Percentiles rank a stretch among this genome's conserved stretches.
phyloP scores from a whole-genome alignment of 2,797 vertebrate species.

The Phaenicophaeus curvirostris region DNA sequence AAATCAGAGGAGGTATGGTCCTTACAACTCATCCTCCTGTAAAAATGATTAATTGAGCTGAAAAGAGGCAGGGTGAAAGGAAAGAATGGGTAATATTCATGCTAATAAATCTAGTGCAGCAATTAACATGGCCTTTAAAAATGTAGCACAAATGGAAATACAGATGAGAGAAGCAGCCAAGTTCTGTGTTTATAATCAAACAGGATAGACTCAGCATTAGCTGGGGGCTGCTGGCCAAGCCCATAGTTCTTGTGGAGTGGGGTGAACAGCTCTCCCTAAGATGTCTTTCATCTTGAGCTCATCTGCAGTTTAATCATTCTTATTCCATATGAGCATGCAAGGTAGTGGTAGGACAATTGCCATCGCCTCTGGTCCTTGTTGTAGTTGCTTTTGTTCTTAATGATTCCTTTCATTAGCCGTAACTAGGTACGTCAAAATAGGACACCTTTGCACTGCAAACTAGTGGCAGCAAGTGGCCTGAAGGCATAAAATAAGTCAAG shows the following conservation, averaged over 20 bases:
- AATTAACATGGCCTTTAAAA: conserved; percentile 25
- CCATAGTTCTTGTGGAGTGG: not conserved
- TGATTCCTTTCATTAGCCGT: not conserved
- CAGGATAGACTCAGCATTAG: not conserved
- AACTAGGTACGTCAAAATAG: not conserved
- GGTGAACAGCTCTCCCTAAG: not conserved
- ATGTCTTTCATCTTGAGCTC: not conserved
- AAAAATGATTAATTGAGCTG: not conserved
- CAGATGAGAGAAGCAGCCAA: not conserved
- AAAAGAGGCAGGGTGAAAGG: not conserved
- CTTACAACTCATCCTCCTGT: not conserved
- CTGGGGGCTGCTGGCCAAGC: not conserved
- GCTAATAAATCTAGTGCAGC: not conserved
- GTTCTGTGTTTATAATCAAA: conserved; percentile 33
- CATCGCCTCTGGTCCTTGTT: not conserved
- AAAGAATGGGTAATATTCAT: conserved; percentile 8
- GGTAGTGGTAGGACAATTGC: not conserved
- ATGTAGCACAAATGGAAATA: conserved; percentile 50
- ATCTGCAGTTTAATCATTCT: not conserved
- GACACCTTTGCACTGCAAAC: not conserved
- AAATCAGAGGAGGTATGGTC: not conserved
- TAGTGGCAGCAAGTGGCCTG: not conserved
- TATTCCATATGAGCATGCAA: not conserved
- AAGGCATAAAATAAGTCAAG: not conserved
- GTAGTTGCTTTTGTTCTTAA: not conserved